Conservation (phyloP, 2,888 invertebrate genomes). For the Rhagophthalmus giganteus region DNA sequence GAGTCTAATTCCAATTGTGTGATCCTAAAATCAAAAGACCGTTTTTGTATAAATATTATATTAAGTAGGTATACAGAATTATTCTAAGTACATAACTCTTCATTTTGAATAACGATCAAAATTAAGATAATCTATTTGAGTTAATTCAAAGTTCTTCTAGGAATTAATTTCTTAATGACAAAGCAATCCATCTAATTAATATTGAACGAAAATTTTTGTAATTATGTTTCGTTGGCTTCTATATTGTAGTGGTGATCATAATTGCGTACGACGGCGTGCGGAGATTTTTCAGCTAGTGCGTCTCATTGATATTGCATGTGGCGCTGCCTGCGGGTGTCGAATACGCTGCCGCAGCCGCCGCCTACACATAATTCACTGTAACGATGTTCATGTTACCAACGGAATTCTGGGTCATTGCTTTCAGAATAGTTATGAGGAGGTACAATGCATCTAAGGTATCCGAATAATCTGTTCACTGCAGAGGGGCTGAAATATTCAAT, state of each 20-base stretch:
- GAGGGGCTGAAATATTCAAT: too few species aligned
- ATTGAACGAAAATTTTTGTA: slow-evolving; percentile 18
- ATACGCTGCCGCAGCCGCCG: slow-evolving; percentile 24
- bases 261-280: slow-evolving; percentile 19
- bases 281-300: slow-evolving; percentile 24
- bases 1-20: too few species aligned
- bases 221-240: slow-evolving; percentile 17
- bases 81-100: too few species aligned
- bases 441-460: slow-evolving; percentile 7
- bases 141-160: too few species aligned
- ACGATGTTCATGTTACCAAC: slow-evolving; percentile 38
- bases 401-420: slow-evolving; percentile 34
- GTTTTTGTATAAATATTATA: too few species aligned
- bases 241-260: slow-evolving; percentile 22
- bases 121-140: too few species aligned
- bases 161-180: too few species aligned
- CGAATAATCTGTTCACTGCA: neutral
- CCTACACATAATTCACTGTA: slow-evolving; percentile 36
- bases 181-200: too few species aligned
- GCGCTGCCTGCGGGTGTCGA: slow-evolving; percentile 32
- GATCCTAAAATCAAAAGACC: too few species aligned
- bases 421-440: slow-evolving; percentile 14
- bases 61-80: too few species aligned
- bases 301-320: slow-evolving; percentile 39
- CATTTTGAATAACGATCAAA: too few species aligned